These are phyloP conservation scores for Callorhinus ursinus DNA, from an alignment of 2,113 vertebrate genomes.

Conservation along the genomic window DNA sequence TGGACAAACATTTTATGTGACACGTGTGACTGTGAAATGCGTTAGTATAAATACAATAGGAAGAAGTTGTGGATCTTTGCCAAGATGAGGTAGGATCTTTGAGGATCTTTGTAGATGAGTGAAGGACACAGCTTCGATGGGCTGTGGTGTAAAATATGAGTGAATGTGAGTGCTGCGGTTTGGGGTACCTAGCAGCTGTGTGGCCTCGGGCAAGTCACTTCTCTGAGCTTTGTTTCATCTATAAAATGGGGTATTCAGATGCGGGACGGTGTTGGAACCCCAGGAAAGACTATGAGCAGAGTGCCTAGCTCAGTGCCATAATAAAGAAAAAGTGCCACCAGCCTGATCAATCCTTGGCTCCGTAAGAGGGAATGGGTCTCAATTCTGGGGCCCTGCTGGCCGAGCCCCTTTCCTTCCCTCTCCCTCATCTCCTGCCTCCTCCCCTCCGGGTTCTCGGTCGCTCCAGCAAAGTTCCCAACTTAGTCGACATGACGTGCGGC, in stretches of 20 bases:
- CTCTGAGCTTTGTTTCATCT: not conserved
- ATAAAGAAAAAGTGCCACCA: not conserved
- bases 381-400: not conserved
- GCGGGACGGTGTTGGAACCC: not conserved
- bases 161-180: not conserved
- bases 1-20: not conserved
- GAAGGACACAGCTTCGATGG: not conserved
- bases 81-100: not conserved
- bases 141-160: not conserved
- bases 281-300: not conserved
- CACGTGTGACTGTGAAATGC: not conserved
- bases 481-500: constrained; percentile 86
- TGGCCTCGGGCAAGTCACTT: not conserved
- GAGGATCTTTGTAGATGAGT: not conserved
- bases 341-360: not conserved
- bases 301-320: not conserved
- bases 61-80: not conserved
- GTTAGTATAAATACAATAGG: not conserved
- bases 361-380: not conserved
- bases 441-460: constrained; percentile 41
- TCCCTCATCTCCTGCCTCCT: constrained; percentile 46
- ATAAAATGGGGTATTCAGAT: not conserved
- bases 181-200: not conserved
- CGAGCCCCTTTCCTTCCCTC: not conserved
- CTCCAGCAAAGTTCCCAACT: constrained; percentile 83